Base-by-base conservation (phyloP, 2,797 vertebrate species). In the Phalloptychus januarius region DNA sequence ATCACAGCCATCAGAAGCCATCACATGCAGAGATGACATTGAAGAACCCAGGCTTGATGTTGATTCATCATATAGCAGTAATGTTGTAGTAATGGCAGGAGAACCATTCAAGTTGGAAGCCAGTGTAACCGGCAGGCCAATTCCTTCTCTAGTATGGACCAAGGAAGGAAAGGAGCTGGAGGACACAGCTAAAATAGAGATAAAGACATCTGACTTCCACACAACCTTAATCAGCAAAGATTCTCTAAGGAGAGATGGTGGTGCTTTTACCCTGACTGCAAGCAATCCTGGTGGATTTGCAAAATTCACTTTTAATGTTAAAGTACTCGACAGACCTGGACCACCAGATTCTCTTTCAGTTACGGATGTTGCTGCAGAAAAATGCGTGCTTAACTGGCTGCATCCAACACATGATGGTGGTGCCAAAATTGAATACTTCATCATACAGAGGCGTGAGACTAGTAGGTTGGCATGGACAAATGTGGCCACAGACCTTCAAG, bases 201-300 rank as follows among this genome's bases (percentile, higher is more conserved):
- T 99, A 88, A 99, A 97, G 95, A 94, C 94, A 83, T 92, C 96
- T 82, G 97, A 99, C 93, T 99, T 99, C 92, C 96, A 97, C 84
- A 98, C 97, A 79, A 88, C 92, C 90, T 91, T 99, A 77, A 91
- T 88, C 63, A 97, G 97, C 87, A 99, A 99, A 95, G 98, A 99
- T 80, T 98, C 98, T 71, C 88, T 95, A 76, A 96, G 98, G 91
- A 97, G 87, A 83, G 98, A 99, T 74, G 96, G 98, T 0, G 98
- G 98, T 83, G 95, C 95, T 83, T 99, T 97, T 78, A 96, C 87
- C 23, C 93, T 99, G 84, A 99, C 96, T 80, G 98, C 98, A 75
- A 98, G 97, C 86, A 99, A 99, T 92, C 97, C 98, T 61, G 98
- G 98, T 86, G 98, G 98, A 84, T 99, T 98, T 96, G 97, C 98